phyloP scores from a whole-genome alignment of 2,888 invertebrate species.

The Synergus umbraculus region DNA sequence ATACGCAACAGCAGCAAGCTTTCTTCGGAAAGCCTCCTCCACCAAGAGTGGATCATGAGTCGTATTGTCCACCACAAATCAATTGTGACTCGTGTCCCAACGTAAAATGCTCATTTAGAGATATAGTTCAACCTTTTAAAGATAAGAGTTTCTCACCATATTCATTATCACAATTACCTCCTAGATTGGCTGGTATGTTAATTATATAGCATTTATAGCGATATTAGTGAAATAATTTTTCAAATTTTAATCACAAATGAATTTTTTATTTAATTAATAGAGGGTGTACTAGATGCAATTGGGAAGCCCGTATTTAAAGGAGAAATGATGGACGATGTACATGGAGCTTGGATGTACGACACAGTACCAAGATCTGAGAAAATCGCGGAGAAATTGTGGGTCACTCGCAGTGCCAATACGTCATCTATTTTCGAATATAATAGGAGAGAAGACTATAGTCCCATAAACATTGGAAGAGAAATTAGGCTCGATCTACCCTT shows the following conservation, averaged over 20 bases:
- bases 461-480: slow-evolving; percentile 77
- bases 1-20: slow-evolving; percentile 62
- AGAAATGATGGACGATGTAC: slow-evolving; percentile 84
- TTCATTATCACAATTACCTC: slow-evolving; percentile 57
- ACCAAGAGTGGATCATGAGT: slow-evolving; percentile 80
- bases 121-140: slow-evolving; percentile 67
- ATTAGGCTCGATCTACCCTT: slow-evolving; percentile 75
- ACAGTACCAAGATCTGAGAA: slow-evolving; percentile 79
- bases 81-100: slow-evolving; percentile 83
- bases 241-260: not conserved
- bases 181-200: slow-evolving; percentile 68
- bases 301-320: slow-evolving; percentile 96
- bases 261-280: slow-evolving; percentile 77
- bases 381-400: slow-evolving; percentile 87
- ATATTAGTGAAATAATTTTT: not conserved
- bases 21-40: slow-evolving; percentile 83
- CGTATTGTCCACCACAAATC: slow-evolving; percentile 81
- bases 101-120: slow-evolving; percentile 73
- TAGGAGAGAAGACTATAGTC: slow-evolving; percentile 82
- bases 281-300: slow-evolving; percentile 92
- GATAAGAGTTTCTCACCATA: slow-evolving; percentile 63
- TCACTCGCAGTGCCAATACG: slow-evolving; percentile 88
- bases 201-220: not conserved
- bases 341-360: slow-evolving; percentile 93
- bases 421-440: slow-evolving; percentile 87